Percentiles rank a stretch among this genome's conserved stretches.
Evolutionary conservation across 2,888 invertebrate genomes (phyloP).

Genomic region (Lasiommata megera): DNA sequence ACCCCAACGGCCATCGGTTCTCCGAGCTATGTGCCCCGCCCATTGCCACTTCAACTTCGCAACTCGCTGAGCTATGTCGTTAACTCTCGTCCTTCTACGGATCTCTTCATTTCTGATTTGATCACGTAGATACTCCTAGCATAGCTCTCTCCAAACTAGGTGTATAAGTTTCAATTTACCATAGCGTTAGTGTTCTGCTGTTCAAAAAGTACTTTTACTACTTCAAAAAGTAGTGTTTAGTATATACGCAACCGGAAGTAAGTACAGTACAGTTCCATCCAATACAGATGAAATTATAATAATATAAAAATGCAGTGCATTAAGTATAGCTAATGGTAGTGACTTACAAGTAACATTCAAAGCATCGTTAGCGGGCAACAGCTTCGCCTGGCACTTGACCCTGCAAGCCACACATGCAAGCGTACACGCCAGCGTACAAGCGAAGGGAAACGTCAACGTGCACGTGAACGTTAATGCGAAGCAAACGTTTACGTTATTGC

Average conservation of each 20-base stretch:
- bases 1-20: neutral
- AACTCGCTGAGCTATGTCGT: neutral
- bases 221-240: no score
- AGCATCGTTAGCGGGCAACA: conserved; percentile 28
- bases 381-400: conserved; percentile 39
- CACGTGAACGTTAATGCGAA: neutral
- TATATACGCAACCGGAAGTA: no score
- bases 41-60: neutral
- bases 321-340: neutral
- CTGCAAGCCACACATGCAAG: conserved; percentile 41
- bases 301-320: no score
- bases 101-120: neutral
- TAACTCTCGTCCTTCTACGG: neutral
- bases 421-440: conserved; percentile 21
- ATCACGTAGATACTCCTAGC: neutral
- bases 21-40: neutral
- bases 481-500: neutral
- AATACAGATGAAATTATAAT: no score
- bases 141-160: neutral
- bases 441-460: neutral
- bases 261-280: no score
- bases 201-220: no score
- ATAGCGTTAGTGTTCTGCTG: no score
- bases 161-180: no score
- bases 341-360: conserved; percentile 27